phyloP scores from a whole-genome alignment of 1,140 invertebrate species.

The Chionoecetes opilio region DNA sequence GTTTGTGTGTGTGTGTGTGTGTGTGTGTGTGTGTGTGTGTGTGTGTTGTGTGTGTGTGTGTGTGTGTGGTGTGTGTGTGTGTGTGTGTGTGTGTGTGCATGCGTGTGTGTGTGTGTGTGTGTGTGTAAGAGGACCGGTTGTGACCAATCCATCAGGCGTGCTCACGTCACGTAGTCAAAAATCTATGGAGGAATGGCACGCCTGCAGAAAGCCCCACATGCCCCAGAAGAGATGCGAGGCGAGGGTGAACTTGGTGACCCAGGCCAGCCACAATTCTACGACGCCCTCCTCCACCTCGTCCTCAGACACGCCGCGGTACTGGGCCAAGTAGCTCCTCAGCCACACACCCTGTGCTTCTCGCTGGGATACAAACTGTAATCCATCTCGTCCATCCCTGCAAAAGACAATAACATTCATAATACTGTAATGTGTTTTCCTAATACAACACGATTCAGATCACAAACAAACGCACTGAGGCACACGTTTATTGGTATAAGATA shows the following conservation, averaged over 20 bases:
- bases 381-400: constrained; percentile 89
- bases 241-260: constrained; percentile 90
- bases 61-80: too few species aligned
- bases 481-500: too few species aligned
- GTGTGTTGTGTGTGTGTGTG: too few species aligned
- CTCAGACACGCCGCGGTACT: constrained; percentile 85
- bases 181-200: constrained; percentile 94
- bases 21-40: too few species aligned
- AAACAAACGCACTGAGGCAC: too few species aligned
- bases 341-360: constrained; percentile 91
- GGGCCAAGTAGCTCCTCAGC: constrained; percentile 90
- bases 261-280: constrained; percentile 54
- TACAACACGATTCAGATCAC: not conserved
- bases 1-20: too few species aligned
- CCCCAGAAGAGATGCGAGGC: constrained; percentile 96
- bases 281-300: constrained; percentile 39
- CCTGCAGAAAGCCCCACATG: constrained; percentile 96
- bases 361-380: constrained; percentile 92
- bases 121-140: too few species aligned
- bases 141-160: constrained; percentile 74
- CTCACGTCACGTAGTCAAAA: constrained; percentile 97
- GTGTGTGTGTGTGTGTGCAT: too few species aligned
- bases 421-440: too few species aligned
- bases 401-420: not conserved
- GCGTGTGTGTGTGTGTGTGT: too few species aligned